phyloP scores from a whole-genome alignment of 2,888 invertebrate genomes.

The Macrophya annulata region DNA sequence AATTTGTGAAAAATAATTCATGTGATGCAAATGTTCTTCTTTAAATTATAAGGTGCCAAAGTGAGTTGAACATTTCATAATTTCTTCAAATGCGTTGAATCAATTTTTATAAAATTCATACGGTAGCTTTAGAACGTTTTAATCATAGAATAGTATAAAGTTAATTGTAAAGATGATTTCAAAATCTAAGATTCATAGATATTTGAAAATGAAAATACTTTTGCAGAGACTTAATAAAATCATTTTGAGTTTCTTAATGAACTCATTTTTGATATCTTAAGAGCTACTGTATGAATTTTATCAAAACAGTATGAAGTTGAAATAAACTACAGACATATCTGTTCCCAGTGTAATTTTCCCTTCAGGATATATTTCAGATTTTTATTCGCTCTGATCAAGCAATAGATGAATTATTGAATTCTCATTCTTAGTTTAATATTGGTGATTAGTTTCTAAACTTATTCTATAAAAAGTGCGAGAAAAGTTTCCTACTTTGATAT shows the following conservation, averaged over 20 bases:
- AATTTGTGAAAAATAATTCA: neutral
- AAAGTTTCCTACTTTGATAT: slow-evolving; percentile 64
- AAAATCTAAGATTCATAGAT: too few relatives aligned
- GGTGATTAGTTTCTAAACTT: slow-evolving; percentile 25
- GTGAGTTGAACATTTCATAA: neutral
- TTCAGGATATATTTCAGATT: neutral
- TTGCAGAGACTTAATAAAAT: neutral
- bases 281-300: neutral
- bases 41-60: neutral
- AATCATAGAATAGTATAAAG: too few relatives aligned
- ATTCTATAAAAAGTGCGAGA: slow-evolving; percentile 61
- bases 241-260: neutral
- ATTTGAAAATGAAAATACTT: too few relatives aligned
- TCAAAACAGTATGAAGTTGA: too few relatives aligned
- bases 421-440: neutral
- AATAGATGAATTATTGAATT: neutral
- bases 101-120: neutral
- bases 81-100: neutral
- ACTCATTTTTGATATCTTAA: neutral
- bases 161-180: too few relatives aligned
- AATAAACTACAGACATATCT: neutral
- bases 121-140: too few relatives aligned
- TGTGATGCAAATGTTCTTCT: neutral
- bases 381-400: neutral
- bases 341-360: neutral